Evolutionary conservation across 1,140 invertebrate genomes (phyloP).

Genomic region (Lineus longissimus): DNA sequence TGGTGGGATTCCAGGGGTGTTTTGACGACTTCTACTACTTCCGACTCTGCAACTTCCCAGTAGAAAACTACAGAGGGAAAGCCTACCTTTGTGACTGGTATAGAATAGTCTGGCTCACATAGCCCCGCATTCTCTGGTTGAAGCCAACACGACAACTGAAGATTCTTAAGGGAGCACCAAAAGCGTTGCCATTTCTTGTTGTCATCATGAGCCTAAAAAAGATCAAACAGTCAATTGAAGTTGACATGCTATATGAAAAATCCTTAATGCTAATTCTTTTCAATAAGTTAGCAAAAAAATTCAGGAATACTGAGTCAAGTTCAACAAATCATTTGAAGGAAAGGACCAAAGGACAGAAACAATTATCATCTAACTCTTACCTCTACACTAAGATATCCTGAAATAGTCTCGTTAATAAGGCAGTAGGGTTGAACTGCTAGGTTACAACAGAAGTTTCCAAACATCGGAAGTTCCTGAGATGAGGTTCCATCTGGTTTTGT

Average conservation of each 20-base stretch:
- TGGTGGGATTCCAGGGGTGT: too few species aligned
- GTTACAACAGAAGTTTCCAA: conserved; percentile 72
- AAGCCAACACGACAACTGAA: conserved; percentile 49
- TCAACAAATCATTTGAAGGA: too few species aligned
- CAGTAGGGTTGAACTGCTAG: conserved; percentile 67
- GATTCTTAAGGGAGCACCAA: conserved; percentile 52
- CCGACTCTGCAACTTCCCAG: too few species aligned
- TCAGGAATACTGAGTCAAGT: too few species aligned
- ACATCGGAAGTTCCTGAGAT: conserved; percentile 61
- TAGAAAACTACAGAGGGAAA: background rate
- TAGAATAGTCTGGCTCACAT: conserved; percentile 42
- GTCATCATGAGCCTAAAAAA: conserved; percentile 37
- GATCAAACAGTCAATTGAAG: too few species aligned
- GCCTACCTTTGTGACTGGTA: conserved; percentile 52
- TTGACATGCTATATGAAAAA: too few species aligned
- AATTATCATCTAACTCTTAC: conserved; percentile 30
- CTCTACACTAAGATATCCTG: conserved; percentile 59
- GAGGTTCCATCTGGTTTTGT: too few species aligned
- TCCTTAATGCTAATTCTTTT: too few species aligned
- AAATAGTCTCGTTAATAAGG: conserved; percentile 58
- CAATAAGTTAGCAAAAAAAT: too few species aligned
- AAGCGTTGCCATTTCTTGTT: conserved; percentile 38
- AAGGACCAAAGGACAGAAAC: too few species aligned
- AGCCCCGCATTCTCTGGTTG: conserved; percentile 44
- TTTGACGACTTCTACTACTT: too few species aligned